Percentiles rank a stretch among this genome's conserved stretches.
phyloP scores from a whole-genome alignment of 2,113 vertebrate species.

The Silurus asotus region DNA sequence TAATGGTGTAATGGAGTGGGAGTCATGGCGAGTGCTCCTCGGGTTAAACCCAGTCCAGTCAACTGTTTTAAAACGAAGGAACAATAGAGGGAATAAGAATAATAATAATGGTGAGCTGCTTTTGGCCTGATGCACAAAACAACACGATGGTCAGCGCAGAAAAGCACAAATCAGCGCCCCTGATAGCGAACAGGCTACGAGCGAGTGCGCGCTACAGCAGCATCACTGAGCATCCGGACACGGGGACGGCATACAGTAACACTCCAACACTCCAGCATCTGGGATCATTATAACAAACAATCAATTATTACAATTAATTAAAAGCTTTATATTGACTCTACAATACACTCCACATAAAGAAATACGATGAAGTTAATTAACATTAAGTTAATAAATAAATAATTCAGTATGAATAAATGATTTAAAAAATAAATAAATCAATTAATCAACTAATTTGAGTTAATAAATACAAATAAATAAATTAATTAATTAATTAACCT shows the following conservation, averaged over 20 bases:
- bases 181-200: neutral
- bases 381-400: no score
- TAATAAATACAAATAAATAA: no score
- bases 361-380: no score
- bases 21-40: slow-evolving; percentile 9
- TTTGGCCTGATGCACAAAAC: neutral
- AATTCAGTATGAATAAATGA: no score
- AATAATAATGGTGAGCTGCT: neutral
- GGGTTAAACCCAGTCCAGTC: neutral
- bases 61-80: neutral
- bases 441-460: no score
- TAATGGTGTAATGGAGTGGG: neutral
- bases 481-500: no score
- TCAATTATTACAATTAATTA: no score
- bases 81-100: neutral
- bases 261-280: neutral
- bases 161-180: neutral
- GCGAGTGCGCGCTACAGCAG: neutral
- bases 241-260: neutral
- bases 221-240: neutral
- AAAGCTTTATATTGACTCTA: no score
- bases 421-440: no score
- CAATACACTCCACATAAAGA: no score
- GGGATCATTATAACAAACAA: neutral
- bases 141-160: neutral